A percentile compares a stretch with the other conserved stretches of the same genome.
Evolutionary conservation across 2,113 vertebrate species (phyloP).

Genomic region (Sylvietta virens): DNA sequence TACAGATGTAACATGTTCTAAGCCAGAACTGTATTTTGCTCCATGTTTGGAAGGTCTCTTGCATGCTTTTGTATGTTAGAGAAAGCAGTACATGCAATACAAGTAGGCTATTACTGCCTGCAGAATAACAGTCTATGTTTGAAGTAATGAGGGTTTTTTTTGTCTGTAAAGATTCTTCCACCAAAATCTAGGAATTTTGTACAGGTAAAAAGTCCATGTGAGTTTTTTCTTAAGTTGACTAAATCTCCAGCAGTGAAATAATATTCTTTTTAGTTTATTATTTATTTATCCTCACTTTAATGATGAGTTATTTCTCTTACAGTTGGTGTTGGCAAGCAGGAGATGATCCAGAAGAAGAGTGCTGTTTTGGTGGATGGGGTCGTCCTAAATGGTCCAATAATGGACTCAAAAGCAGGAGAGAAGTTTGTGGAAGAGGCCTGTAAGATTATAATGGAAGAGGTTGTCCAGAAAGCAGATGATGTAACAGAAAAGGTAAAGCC

Average conservation of each 20-base stretch:
- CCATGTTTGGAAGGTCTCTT: not conserved
- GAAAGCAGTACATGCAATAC: not conserved
- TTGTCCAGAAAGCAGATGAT: slow-evolving; percentile 79
- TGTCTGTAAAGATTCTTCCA: not conserved
- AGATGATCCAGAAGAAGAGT: slow-evolving; percentile 60
- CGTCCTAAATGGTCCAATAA: slow-evolving; percentile 73
- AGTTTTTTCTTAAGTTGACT: not conserved
- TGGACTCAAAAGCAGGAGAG: slow-evolving; percentile 71
- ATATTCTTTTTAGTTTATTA: not conserved
- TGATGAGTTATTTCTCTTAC: slow-evolving; percentile 11
- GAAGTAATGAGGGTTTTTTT: not conserved
- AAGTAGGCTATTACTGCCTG: not conserved
- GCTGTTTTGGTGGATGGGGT: slow-evolving; percentile 72
- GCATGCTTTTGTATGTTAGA: not conserved
- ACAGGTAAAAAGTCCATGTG: not conserved
- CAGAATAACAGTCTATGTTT: not conserved
- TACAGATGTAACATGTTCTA: not conserved
- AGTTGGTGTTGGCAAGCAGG: slow-evolving; percentile 53
- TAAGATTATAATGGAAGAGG: slow-evolving; percentile 80
- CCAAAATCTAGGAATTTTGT: not conserved
- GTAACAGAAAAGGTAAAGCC: slow-evolving; percentile 79
- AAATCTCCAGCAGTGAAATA: not conserved
- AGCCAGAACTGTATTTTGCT: not conserved
- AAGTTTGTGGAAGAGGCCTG: slow-evolving; percentile 80
- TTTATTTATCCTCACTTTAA: not conserved